A percentile compares a stretch with the other conserved stretches of the same genome.
These are phyloP conservation scores for Thalassarche chlororhynchos DNA, from an alignment of 2,113 vertebrate genomes.

Conservation along the genomic window DNA sequence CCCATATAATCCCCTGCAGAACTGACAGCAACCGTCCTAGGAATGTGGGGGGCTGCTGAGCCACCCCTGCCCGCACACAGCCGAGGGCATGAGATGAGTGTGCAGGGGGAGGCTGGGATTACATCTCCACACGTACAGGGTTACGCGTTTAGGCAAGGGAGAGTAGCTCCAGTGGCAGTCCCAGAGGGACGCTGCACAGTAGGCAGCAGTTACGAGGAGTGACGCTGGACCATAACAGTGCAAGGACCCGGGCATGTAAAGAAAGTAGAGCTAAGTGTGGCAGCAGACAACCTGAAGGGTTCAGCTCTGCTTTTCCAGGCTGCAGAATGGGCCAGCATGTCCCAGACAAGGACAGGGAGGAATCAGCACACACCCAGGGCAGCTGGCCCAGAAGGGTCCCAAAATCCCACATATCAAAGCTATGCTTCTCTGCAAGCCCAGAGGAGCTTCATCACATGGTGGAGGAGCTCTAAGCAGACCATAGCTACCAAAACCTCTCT, in stretches of 20 bases:
- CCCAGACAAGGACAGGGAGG: not conserved
- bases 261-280: not conserved
- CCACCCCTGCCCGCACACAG: not conserved
- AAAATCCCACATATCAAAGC: not conserved
- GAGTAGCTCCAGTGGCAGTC: not conserved
- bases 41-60: not conserved
- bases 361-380: not conserved
- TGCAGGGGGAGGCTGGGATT: not conserved
- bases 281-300: not conserved
- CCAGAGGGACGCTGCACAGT: not conserved
- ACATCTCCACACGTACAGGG: not conserved
- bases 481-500: not conserved
- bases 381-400: not conserved
- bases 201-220: not conserved
- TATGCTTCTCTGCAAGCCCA: not conserved
- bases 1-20: not conserved
- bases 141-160: rapidly evolving
- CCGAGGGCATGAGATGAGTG: rapidly evolving
- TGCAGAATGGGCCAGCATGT: not conserved
- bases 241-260: not conserved
- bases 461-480: not conserved
- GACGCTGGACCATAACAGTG: not conserved
- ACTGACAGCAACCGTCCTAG: not conserved
- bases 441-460: not conserved
- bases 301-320: not conserved